Base-by-base conservation (phyloP, 2,797 vertebrate species). In the Calcarius lapponicus region DNA sequence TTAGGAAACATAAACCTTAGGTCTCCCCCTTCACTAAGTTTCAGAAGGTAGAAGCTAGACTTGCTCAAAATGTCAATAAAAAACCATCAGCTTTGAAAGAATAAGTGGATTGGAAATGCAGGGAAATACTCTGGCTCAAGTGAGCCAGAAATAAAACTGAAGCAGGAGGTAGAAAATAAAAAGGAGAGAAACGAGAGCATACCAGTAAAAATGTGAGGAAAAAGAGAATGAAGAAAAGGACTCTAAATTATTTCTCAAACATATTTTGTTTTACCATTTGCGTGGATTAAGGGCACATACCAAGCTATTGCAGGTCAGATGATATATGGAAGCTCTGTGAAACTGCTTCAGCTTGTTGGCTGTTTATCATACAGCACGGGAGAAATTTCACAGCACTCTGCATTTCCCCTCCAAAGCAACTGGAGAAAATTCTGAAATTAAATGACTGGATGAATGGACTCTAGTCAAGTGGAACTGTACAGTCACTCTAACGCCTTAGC, bases 1-100 rank as follows among this genome's bases (percentile, higher is more conserved):
- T 5, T 11, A 18, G 4, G 22, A 47, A 74, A 40, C 1, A 0
- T 11, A 43, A 67, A 4, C 11, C 17, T 24, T 2, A 4, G 6
- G 11, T 19, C 22, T 7, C 1, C 22, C 9, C 1, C 34, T 53
- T 34, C 11, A 2, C 4, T 10, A 19, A 4, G 8, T 38, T 40
- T 29, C 22, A 32, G 42, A 60, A 76, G 29, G 31, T 7, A 29
- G 38, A 42, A 45, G 29, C 24, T 6, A 14, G 19, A 26, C 1
- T 42, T 51, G 20, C 56, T 62, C 26, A 48, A 73, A 90, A 51
- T 11, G 2, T n/a, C 13, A 53, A 69, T 17, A 3, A 53, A 43
- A 64, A 25, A 3, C 0, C 1, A 12, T 12, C n/a, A 3, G 3
- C 7, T 92, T 69, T 71, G 61, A 83, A 48, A 51, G 1, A 17